Conservation (phyloP, 2,797 vertebrate genomes). For the Molossus molossus region DNA sequence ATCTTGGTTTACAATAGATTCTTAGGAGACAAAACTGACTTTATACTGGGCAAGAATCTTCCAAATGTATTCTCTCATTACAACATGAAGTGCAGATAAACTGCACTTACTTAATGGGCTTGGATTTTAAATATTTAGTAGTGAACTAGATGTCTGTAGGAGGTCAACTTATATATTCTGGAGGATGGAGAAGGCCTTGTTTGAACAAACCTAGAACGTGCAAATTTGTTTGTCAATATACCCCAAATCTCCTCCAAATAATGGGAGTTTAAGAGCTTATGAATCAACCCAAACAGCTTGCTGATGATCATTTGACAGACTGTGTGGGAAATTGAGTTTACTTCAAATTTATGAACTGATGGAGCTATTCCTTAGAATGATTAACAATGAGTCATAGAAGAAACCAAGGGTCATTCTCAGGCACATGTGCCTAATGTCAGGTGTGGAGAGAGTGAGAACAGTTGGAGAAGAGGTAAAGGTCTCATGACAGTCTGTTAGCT, state of each 20-base stretch:
- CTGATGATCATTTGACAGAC: conserved; percentile 88
- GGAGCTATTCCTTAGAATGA: conserved; percentile 89
- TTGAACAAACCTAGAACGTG: conserved; percentile 68
- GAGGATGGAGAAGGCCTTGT: conserved; percentile 56
- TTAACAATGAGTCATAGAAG: conserved; percentile 88
- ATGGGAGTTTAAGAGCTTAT: conserved; percentile 77
- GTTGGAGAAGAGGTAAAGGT: conserved; percentile 86
- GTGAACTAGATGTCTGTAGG: conserved; percentile 70
- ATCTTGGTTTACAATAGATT: conserved; percentile 71
- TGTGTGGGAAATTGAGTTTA: conserved; percentile 87
- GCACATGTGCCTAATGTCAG: conserved; percentile 83
- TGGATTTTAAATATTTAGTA: conserved; percentile 84
- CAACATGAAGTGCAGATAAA: conserved; percentile 81
- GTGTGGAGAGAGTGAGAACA: conserved; percentile 91
- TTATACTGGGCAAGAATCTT: conserved; percentile 63
- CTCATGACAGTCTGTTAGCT: conserved; percentile 87
- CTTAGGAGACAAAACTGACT: conserved; percentile 68
- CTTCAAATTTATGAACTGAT: conserved; percentile 91
- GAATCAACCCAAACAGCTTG: conserved; percentile 86
- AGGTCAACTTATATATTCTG: conserved; percentile 54
- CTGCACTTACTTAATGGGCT: conserved; percentile 76
- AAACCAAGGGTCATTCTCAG: conserved; percentile 85
- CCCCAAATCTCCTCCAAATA: conserved; percentile 66
- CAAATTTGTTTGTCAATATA: conserved; percentile 86
- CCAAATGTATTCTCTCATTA: conserved; percentile 80